Percentiles rank a stretch among this genome's conserved stretches.
Conservation (phyloP, 2,113 vertebrate species). For the Protobothrops mucrosquamatus region DNA sequence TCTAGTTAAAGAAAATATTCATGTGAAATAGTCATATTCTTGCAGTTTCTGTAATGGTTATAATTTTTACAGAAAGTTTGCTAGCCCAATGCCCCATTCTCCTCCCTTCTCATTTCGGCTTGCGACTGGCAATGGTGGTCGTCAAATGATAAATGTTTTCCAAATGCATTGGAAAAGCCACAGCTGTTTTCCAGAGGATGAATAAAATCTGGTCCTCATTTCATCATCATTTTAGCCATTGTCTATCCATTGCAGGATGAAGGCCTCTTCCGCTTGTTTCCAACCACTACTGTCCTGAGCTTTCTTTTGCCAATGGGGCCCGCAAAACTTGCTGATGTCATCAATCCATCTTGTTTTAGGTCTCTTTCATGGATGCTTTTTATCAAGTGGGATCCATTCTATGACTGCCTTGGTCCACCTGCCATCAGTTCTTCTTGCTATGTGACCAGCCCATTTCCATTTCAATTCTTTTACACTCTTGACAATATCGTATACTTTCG, state of each 20-base stretch:
- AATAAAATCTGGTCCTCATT: neutral
- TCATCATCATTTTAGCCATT: no score
- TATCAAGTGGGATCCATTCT: neutral
- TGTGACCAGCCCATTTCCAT: no score
- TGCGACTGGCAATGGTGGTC: no score
- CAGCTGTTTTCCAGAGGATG: neutral
- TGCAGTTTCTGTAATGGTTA: no score
- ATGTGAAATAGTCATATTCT: neutral
- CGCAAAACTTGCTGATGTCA: neutral
- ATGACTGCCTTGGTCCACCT: neutral
- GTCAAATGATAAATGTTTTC: neutral
- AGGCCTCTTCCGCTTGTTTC: neutral
- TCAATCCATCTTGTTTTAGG: neutral
- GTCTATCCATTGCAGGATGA: no score
- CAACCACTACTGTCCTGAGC: neutral
- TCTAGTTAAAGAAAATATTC: neutral
- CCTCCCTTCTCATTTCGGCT: no score
- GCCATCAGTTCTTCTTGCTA: neutral
- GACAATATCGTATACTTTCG: no score
- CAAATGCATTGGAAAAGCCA: neutral
- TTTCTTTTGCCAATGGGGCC: neutral
- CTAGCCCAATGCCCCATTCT: no score
- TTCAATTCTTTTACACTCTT: no score
- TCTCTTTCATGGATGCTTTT: neutral
- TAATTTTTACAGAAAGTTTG: no score